Evolutionary conservation across 1,140 invertebrate genomes (phyloP), one percentile per base, ranked within the genome.

Genomic region (Coptotermes formosanus): DNA sequence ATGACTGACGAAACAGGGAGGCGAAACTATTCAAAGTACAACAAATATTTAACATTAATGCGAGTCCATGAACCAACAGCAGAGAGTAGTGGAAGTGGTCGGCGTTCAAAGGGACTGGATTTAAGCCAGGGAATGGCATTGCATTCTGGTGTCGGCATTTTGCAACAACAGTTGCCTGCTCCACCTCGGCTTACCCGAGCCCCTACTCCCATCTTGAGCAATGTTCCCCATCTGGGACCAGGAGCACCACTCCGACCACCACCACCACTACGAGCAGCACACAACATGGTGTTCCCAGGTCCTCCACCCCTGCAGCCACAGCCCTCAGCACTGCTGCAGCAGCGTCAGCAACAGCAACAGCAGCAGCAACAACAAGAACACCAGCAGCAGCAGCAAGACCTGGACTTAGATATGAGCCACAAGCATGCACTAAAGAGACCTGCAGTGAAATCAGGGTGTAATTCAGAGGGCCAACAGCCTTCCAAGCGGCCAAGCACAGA

Each of bases 1-100:
- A 96, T 97, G 93, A 97, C 97, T 83, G 96, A 98, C 90, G 97
- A 97, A 91, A 97, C 97, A 75, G 97, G 97, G 16, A 93, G 96
- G 87, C 92, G 96, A 86, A 98, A 98, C 91, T 98, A 98, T 90
- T 96, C 96, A 89, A 97, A 98, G 91, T 98, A 98, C 91, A 97
- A 97, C 90, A 96, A 95, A 91, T 97, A 96, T 89, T 93, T 97
- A 43, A 95, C 95, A 86, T 93, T 96, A 87, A 95, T 97, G 89
- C 91, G 93, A 88, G 91, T 93, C 87, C 92, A 92, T 85, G 91
- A 92, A 75, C 52, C 83, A 19, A 69, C 89, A 23, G 87, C 87
- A 14, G 88, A 88, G 55, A 87, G 88, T 86, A 86, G 87, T 82
- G 87, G 89, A 45, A 45, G 86, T 52, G 87, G 88, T 0, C 69